Base-by-base conservation (phyloP, 92 coral and sea anemone genomes). In the Desmophyllum pertusum region DNA sequence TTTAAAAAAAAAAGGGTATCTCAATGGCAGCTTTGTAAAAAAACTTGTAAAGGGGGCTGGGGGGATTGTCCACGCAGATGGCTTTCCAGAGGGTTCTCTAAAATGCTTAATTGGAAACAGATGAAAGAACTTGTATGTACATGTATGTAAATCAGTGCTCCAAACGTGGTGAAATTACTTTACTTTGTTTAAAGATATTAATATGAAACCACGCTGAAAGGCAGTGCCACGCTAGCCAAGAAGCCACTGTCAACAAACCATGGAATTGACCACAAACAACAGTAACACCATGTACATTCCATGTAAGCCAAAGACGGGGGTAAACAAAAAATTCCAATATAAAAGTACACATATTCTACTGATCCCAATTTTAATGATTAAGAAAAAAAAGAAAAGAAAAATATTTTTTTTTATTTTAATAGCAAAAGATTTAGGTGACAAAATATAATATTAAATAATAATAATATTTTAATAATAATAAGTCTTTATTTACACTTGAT, bases 211-310 rank as follows among this genome's bases (percentile, higher is more conserved):
- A 78, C 7, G 99, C 81, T 33, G 98, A 94, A 53, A 96, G 92
- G n/a, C 50, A 96, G 86, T 23, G n/a, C 99, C 99, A 75, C n/a
- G 97, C 98, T 14, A 96, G 76, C 92, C 94, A 92, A 0, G 99
- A 96, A 79, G n/a, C 95, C 99, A 88, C 99, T 96, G n/a, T n/a
- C 39, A 96, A 87, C 37, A 92, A n/a, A 80, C 99, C 99, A 96
- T 23, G 99, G 90, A n/a, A n/a, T n/a, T 30, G 95, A 81, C 10
- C n/a, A 86, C 80, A 87, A 89, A 94, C 70, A 96, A 85, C n/a
- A 9, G 99, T n/a, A n/a, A 90, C 72, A 92, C 75, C 95, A 96
- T 91, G 88, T 96, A 96, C 77, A 96, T 80, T 42, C 92, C 98
- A 87, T 96, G 99, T 15, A 96, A 89, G 84, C 90, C 94, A 96